Percentiles rank a stretch among this genome's conserved stretches.
Evolutionary conservation across 1,140 invertebrate genomes (phyloP).

Genomic region (Drosophila kikkawai): DNA sequence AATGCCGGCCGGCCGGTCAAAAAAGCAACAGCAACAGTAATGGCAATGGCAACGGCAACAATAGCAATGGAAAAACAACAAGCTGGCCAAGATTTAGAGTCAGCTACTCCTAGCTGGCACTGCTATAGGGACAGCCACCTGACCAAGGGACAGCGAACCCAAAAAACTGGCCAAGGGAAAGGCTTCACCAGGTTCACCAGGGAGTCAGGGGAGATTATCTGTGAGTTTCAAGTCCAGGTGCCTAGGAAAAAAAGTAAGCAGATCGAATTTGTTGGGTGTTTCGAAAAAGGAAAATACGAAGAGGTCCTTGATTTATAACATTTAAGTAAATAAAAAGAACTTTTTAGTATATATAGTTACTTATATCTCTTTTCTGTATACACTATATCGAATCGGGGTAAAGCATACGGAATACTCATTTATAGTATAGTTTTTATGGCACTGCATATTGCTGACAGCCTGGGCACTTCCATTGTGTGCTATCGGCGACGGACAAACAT

Average conservation of each 20-base stretch:
- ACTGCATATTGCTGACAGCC: slow-evolving; percentile 10
- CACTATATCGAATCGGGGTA: background rate
- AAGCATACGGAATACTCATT: background rate
- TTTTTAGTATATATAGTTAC: background rate
- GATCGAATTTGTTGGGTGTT: background rate
- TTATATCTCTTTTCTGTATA: background rate
- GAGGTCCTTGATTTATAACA: background rate
- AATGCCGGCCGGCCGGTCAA: slow-evolving; percentile 76
- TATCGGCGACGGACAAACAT: slow-evolving; percentile 56
- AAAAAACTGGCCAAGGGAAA: slow-evolving; percentile 7
- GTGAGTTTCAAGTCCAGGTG: slow-evolving; percentile 5
- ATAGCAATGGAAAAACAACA: slow-evolving; percentile 37
- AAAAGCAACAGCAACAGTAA: slow-evolving; percentile 36
- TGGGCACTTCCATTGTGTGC: slow-evolving; percentile 43
- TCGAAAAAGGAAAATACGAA: background rate
- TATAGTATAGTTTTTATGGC: slow-evolving; percentile 15
- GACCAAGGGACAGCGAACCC: slow-evolving; percentile 34
- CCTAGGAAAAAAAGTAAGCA: too few species aligned
- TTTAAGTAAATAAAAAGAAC: too few species aligned
- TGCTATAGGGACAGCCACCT: slow-evolving; percentile 21
- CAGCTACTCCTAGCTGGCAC: slow-evolving; percentile 14
- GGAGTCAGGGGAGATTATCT: slow-evolving; percentile 19
- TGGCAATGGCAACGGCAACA: slow-evolving; percentile 18
- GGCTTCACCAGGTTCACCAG: background rate
- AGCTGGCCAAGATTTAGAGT: slow-evolving; percentile 39